phyloP scores from a whole-genome alignment of 1,140 invertebrate genomes.

The Brachionus koreanus region DNA sequence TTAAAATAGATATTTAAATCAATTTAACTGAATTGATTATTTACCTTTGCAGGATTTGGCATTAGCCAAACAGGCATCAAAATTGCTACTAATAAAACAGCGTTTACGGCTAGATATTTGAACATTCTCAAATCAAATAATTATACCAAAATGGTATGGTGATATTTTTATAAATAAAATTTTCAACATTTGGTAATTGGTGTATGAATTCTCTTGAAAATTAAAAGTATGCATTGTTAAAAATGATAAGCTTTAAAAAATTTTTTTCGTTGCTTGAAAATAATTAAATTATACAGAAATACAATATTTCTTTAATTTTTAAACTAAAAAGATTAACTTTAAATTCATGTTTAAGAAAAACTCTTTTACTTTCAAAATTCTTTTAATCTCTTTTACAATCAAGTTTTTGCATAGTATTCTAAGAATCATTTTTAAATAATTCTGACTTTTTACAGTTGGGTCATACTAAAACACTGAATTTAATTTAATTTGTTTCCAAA shows the following conservation, averaged over 20 bases:
- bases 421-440: too few species aligned
- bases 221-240: neutral
- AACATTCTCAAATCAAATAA: slow-evolving; percentile 2
- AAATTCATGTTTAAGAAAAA: too few species aligned
- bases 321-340: too few species aligned
- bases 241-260: neutral
- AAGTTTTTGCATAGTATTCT: too few species aligned
- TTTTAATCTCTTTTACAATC: too few species aligned
- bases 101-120: neutral
- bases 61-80: neutral
- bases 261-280: neutral
- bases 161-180: slow-evolving; percentile 12
- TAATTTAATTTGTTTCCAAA: too few species aligned
- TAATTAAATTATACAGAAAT: too few species aligned
- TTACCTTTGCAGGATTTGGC: neutral
- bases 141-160: neutral
- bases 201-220: slow-evolving; percentile 1
- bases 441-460: too few species aligned
- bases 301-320: too few species aligned
- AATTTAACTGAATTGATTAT: neutral
- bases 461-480: too few species aligned
- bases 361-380: too few species aligned
- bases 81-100: neutral
- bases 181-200: slow-evolving; percentile 4
- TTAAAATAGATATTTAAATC: neutral